Evolutionary conservation across 1,140 invertebrate genomes (phyloP).

Genomic region (Cryptotermes secundus): DNA sequence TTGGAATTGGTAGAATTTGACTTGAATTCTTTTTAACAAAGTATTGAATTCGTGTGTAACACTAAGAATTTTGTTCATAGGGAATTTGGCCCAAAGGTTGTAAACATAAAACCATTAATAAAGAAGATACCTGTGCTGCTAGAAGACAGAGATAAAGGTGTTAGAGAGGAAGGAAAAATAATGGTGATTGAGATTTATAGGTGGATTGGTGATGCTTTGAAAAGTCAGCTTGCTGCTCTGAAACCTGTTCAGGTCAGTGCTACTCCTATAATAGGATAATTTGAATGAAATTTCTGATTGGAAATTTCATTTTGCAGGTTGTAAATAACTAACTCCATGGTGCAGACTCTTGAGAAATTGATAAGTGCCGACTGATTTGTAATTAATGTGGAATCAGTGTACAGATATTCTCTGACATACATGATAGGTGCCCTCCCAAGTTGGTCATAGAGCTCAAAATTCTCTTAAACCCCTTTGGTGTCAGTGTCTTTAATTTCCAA

Average conservation of each 20-base stretch:
- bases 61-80: conserved; percentile 45
- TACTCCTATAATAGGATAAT: too few species aligned
- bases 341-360: neutral
- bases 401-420: too few species aligned
- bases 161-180: conserved; percentile 87
- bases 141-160: conserved; percentile 88
- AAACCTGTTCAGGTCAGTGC: conserved; percentile 74
- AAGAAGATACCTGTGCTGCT: conserved; percentile 83
- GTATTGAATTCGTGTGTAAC: neutral
- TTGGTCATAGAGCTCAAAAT: too few species aligned
- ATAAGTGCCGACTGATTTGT: too few species aligned
- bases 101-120: conserved; percentile 84
- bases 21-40: neutral
- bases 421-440: too few species aligned
- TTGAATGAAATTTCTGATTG: too few species aligned
- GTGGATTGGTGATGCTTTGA: conserved; percentile 86
- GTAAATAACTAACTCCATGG: too few species aligned
- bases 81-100: conserved; percentile 90
- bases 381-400: too few species aligned
- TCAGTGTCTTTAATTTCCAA: too few species aligned
- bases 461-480: too few species aligned
- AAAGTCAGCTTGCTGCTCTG: conserved; percentile 80
- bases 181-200: conserved; percentile 89
- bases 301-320: too few species aligned
- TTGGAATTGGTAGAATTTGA: neutral